Base-by-base conservation (phyloP, 1,140 invertebrate genomes). In the Anoplophora glabripennis region DNA sequence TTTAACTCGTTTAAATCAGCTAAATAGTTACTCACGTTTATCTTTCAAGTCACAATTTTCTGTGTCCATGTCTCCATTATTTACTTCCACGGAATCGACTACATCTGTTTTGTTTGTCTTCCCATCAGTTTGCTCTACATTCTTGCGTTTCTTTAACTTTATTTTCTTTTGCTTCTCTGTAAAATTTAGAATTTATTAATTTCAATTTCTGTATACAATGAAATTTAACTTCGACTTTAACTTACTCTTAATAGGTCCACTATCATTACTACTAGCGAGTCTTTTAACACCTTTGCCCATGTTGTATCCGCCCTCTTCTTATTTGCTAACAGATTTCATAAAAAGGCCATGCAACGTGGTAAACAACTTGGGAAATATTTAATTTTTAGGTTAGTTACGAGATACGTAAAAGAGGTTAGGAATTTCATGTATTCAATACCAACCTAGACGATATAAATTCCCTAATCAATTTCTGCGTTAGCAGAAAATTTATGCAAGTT, bases 181-280 rank as follows among this genome's bases (percentile, higher is more conserved):
- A 28, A 28, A 28, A 28, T 28, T 28, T 28, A 28, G 2, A 5
- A 28, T 3, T 28, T 28, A 5, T 28, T 28, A 28, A 2, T 28
- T 28, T 28, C 21, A 2, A 5, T 28, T 28, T 28, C 21, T 28
- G 5, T 3, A 28, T 5, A 28, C 2, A 5, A 28, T 28, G 21
- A 28, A 28, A 45, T 17, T 36, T 49, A 35, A 34, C 21, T 59
- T 40, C 35, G 5, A 28, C 5, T 28, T 28, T 28, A 28, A 40
- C 38, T 55, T 21, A 68, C 63, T 58, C 52, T 49, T 64, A 28
- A 28, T 58, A 34, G 46, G 49, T 34, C 53, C 33, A 14, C 58
- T 61, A 38, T 60, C 49, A 36, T 65, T 57, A 15, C 65, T 63
- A 45, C 41, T 57, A 35, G 46, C 17, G 37, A 28, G 21, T 66